Base-by-base conservation (phyloP, 2,888 invertebrate genomes). In the Cataglyphis albicans region DNA sequence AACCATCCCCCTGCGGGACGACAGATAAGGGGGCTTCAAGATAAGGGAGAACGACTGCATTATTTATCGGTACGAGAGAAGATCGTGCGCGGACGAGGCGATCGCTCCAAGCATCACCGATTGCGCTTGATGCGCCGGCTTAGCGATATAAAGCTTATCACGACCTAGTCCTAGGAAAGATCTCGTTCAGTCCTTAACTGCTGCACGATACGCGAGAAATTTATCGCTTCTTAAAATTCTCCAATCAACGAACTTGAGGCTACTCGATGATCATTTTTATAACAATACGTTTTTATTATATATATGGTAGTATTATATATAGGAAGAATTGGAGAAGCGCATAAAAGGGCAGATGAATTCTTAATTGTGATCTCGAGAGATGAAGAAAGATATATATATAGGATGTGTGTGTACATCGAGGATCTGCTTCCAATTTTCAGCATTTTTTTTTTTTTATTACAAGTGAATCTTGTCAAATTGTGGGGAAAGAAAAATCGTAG, bases 1-100 rank as follows among this genome's bases (percentile, higher is more conserved):
- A 84, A 84, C 88, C 89, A 89, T 84, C 88, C 87, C 84, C 61
- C 83, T 67, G 48, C 81, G 38, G 65, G 85, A 80, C 65, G 64
- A 68, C 73, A 68, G 88, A 89, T 88, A 86, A 87, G 82, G 73
- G 74, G 55, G 74, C 55, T 12, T 1, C 59, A 70, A 55, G 61
- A 75, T n/a, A 72, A 52, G 44, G 68, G 12, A 52, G n/a, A 29
- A 61, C 82, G 55, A 41, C 44, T 57, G 32, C 61, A 10, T 9
- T 25, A n/a, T 44, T n/a, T 21, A 48, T 12, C 61, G 81, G 63
- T 81, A 41, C 48, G 65, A 35, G 65, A 35, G n/a, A 15, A 44
- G 81, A 81, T 87, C 81, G 85, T 38, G 68, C 75, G 68, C 72
- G 73, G 44, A 64, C 73, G 52, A 41, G 48, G 64, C 61, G 72